These are phyloP conservation scores for Monomorium pharaonis DNA, from an alignment of 1,140 invertebrate genomes.

Conservation along the genomic window DNA sequence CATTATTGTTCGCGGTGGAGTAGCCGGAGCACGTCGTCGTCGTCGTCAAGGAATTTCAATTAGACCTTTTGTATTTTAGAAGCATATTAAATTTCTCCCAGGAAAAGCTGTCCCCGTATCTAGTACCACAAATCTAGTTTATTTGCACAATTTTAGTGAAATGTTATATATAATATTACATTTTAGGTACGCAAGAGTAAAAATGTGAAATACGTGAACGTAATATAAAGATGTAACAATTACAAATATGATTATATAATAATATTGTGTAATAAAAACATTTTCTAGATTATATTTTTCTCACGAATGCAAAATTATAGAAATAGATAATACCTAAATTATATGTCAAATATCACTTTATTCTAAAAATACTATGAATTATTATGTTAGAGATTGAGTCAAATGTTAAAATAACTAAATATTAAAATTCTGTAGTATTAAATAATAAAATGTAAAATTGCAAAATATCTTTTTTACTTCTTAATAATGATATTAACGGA, in stretches of 20 bases:
- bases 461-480: neutral
- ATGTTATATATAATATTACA: neutral
- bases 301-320: neutral
- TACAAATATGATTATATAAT: neutral
- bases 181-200: neutral
- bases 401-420: too few relatives aligned
- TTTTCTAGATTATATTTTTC: neutral
- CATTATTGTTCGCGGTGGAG: constrained; percentile 22
- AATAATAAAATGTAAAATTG: neutral
- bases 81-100: neutral
- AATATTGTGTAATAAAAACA: neutral
- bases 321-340: neutral
- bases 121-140: neutral
- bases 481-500: neutral
- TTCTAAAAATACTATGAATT: neutral
- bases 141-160: neutral
- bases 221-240: neutral
- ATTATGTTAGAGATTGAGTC: too few relatives aligned
- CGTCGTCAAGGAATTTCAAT: constrained; percentile 33
- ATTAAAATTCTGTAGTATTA: neutral
- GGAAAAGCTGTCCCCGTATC: neutral
- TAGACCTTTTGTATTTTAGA: constrained; percentile 23
- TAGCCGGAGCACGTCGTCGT: neutral
- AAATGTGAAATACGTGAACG: neutral
- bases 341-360: neutral